These are phyloP conservation scores for Muscicapa adusta DNA, from an alignment of 2,113 vertebrate species.

Conservation along the genomic window DNA sequence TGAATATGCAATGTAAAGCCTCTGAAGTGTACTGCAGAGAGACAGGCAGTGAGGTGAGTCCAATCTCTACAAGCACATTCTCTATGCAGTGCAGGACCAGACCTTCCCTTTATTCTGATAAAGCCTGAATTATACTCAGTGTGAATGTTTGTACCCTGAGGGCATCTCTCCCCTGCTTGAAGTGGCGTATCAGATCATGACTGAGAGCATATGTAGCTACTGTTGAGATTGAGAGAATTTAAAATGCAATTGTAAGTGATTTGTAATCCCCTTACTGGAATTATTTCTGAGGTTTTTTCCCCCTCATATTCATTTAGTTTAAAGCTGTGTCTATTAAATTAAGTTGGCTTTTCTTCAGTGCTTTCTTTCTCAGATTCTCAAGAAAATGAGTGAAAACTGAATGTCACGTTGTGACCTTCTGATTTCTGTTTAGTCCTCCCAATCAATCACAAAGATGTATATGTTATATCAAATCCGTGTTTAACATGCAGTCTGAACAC, in stretches of 20 bases:
- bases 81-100: not conserved
- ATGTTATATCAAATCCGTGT: not conserved
- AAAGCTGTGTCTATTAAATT: not conserved
- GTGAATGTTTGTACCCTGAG: not conserved
- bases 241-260: not conserved
- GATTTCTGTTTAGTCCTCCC: not conserved
- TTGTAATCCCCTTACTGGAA: not conserved
- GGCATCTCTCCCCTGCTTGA: not conserved
- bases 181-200: not conserved
- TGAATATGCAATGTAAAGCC: accelerated
- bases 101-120: not conserved
- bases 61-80: not conserved
- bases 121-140: not conserved
- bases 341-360: not conserved
- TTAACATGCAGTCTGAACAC: not conserved
- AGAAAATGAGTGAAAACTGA: not conserved
- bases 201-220: not conserved
- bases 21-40: not conserved
- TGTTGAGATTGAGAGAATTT: not conserved
- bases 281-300: not conserved
- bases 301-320: slow-evolving; percentile 4
- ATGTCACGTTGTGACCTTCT: not conserved
- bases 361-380: not conserved
- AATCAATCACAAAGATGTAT: not conserved
- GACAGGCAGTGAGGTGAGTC: not conserved